A percentile compares a stretch with the other conserved stretches of the same genome.
Evolutionary conservation across 2,888 invertebrate species (phyloP).

Genomic region (Chaetogeoica ovagalla): DNA sequence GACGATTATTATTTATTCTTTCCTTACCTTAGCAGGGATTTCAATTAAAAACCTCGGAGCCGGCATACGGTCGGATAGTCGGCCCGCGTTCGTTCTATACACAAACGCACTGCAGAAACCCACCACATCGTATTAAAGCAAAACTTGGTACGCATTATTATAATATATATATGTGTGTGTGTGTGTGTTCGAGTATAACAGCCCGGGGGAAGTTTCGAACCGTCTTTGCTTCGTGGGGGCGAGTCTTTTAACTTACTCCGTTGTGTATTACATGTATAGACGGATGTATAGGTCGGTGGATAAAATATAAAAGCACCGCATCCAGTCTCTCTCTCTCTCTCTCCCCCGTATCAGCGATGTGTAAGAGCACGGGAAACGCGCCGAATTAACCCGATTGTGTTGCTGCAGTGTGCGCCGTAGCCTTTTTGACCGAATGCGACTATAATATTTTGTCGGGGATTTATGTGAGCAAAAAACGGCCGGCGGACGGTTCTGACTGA

Average conservation of each 20-base stretch:
- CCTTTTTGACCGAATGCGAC: no score
- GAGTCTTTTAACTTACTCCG: constrained; percentile 14
- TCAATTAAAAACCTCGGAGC: constrained; percentile 23
- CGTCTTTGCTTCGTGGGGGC: background rate
- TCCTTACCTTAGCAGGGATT: background rate
- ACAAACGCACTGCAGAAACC: background rate
- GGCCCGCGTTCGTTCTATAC: background rate
- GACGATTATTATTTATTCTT: background rate
- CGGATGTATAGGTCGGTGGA: background rate
- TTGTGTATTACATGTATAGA: background rate
- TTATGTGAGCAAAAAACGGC: background rate
- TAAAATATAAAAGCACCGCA: constrained; percentile 11
- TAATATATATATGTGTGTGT: background rate
- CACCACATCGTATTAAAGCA: constrained; percentile 5
- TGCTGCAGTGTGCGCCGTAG: no score
- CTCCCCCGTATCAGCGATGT: constrained; percentile 19
- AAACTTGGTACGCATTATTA: constrained; percentile 8
- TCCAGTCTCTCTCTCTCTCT: no score
- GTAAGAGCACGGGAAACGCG: constrained; percentile 28
- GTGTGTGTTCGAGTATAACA: background rate
- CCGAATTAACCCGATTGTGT: constrained; percentile 25
- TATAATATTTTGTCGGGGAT: background rate
- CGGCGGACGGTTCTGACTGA: no score
- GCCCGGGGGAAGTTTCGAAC: constrained; percentile 14
- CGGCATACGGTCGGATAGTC: background rate